Evolutionary conservation across 2,797 vertebrate species (phyloP).

Genomic region (Gymnodraco acuticeps): DNA sequence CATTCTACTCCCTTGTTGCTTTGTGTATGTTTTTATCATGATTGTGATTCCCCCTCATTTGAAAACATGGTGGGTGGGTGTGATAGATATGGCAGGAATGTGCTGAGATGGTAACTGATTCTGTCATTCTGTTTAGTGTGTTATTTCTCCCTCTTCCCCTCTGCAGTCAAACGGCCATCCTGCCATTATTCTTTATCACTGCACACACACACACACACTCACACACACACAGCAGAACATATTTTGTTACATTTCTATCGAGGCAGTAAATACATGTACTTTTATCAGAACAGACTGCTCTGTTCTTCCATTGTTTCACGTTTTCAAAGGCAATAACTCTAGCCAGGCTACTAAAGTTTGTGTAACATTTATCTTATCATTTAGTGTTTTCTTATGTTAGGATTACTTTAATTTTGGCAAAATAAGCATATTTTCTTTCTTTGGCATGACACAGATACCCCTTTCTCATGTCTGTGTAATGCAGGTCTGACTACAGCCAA

Average conservation of each 20-base stretch:
- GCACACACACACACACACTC: background rate
- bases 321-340: background rate
- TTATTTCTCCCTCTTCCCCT: constrained; percentile 51
- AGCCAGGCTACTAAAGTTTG: no score
- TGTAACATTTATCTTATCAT: background rate
- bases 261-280: background rate
- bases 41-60: constrained; percentile 7
- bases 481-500: no score
- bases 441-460: background rate
- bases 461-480: no score
- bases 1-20: no score
- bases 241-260: background rate
- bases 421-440: background rate
- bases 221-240: background rate
- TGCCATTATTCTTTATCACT: constrained; percentile 41
- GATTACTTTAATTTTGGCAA: background rate
- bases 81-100: constrained; percentile 43
- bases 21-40: constrained; percentile 7
- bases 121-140: constrained; percentile 41
- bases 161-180: constrained; percentile 44
- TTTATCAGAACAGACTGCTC: constrained; percentile 2
- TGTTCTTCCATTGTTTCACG: background rate
- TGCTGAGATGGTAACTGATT: constrained; percentile 64
- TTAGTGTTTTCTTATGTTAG: background rate
- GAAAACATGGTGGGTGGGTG: constrained; percentile 17